Conservation (phyloP, 2,113 vertebrate species). For the Sylvietta virens region DNA sequence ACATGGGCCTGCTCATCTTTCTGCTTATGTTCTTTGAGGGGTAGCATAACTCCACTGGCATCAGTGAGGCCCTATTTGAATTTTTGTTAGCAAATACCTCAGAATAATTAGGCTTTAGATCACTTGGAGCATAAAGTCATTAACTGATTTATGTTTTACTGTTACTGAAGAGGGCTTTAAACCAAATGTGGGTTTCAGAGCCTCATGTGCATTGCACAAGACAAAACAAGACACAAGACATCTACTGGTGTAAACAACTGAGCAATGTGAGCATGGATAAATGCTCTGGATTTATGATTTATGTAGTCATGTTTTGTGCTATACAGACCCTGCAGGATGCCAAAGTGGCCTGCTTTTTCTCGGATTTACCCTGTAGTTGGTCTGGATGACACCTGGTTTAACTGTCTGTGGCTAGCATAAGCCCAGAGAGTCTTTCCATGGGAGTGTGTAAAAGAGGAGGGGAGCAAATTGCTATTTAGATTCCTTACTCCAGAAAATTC, state of each 20-base stretch:
- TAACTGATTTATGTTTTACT: neutral
- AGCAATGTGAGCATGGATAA: neutral
- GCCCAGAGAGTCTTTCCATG: neutral
- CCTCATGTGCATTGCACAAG: neutral
- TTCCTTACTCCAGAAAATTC: neutral
- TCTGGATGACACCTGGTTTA: neutral
- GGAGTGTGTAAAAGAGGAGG: neutral
- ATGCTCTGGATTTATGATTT: neutral
- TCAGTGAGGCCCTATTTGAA: neutral
- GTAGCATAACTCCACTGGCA: neutral
- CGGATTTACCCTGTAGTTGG: neutral
- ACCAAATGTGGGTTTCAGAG: neutral
- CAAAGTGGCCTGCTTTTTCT: neutral
- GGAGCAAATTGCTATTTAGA: neutral
- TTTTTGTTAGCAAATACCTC: neutral
- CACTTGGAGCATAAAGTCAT: neutral
- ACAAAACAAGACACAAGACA: neutral
- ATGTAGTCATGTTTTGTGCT: neutral
- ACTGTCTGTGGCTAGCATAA: neutral
- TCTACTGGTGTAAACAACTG: neutral
- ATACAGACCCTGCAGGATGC: neutral
- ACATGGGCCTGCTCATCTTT: neutral
- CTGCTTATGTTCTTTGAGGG: neutral
- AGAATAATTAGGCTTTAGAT: neutral
- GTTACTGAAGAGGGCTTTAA: neutral